These are phyloP conservation scores for Prosapia bicincta DNA, from an alignment of 2,888 invertebrate species.

Conservation along the genomic window DNA sequence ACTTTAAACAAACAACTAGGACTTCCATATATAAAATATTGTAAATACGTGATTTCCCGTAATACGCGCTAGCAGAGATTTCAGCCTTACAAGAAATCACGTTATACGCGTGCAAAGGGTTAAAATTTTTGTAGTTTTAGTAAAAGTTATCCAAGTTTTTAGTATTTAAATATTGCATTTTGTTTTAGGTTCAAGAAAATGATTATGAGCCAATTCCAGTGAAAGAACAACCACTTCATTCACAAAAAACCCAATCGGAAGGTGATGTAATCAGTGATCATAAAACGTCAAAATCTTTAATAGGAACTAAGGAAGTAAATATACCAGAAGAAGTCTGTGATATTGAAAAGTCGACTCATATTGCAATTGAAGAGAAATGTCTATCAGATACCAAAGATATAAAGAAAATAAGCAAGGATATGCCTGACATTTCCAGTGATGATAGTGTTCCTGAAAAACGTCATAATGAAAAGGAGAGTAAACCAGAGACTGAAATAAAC, in stretches of 20 bases:
- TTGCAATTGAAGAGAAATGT: background rate
- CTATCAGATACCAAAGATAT: background rate
- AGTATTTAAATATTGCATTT: background rate
- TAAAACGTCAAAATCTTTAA: background rate
- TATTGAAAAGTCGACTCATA: background rate
- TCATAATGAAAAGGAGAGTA: constrained; percentile 2
- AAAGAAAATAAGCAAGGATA: background rate
- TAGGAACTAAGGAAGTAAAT: background rate
- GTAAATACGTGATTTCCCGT: too few species aligned
- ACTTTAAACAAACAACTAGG: too few species aligned
- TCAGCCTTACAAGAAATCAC: too few species aligned
- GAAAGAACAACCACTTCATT: background rate
- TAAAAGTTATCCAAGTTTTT: too few species aligned
- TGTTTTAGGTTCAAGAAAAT: background rate
- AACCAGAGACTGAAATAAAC: constrained; percentile 1
- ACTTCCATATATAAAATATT: too few species aligned
- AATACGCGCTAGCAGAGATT: too few species aligned
- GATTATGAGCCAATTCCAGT: background rate
- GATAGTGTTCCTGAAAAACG: background rate
- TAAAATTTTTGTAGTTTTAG: too few species aligned
- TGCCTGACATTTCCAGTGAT: background rate
- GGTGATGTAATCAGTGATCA: background rate
- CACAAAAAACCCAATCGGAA: background rate
- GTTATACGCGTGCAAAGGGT: too few species aligned
- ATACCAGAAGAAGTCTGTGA: background rate